phyloP scores from a whole-genome alignment of 2,113 vertebrate species.

The Cettia cetti region DNA sequence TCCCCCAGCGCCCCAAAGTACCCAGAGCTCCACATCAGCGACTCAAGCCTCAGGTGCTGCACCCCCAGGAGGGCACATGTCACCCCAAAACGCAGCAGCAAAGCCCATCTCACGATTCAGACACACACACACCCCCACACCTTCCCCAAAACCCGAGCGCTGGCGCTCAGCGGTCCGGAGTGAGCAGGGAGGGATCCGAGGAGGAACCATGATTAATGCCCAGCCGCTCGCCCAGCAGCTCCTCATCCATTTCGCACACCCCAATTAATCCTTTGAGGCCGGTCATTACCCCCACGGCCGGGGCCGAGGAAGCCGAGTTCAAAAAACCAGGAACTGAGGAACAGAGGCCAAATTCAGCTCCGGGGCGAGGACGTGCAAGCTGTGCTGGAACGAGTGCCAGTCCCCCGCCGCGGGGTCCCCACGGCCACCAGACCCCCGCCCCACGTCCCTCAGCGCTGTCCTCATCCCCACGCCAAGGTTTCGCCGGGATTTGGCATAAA shows the following conservation, averaged over 20 bases:
- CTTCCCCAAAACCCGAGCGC: neutral
- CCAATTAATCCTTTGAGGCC: slow-evolving; percentile 23
- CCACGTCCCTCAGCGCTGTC: rapidly evolving
- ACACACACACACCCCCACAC: too few relatives aligned
- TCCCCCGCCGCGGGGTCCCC: neutral
- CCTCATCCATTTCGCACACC: slow-evolving; percentile 2
- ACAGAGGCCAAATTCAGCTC: neutral
- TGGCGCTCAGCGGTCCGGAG: neutral
- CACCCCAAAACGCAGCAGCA: neutral
- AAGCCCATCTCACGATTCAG: neutral
- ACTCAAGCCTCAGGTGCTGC: rapidly evolving
- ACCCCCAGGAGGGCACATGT: neutral
- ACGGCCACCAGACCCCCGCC: rapidly evolving
- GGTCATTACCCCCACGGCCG: neutral
- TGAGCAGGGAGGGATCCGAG: neutral
- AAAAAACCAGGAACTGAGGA: neutral
- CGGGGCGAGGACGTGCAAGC: neutral
- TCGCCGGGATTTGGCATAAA: rapidly evolving
- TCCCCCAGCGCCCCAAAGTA: rapidly evolving
- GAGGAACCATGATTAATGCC: slow-evolving; percentile 18
- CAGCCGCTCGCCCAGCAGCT: neutral
- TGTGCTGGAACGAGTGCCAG: too few relatives aligned
- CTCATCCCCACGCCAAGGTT: neutral
- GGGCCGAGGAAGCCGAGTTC: neutral
- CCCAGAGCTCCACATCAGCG: neutral